Conservation (phyloP, 2,888 invertebrate genomes). For the Coenonympha glycerion region DNA sequence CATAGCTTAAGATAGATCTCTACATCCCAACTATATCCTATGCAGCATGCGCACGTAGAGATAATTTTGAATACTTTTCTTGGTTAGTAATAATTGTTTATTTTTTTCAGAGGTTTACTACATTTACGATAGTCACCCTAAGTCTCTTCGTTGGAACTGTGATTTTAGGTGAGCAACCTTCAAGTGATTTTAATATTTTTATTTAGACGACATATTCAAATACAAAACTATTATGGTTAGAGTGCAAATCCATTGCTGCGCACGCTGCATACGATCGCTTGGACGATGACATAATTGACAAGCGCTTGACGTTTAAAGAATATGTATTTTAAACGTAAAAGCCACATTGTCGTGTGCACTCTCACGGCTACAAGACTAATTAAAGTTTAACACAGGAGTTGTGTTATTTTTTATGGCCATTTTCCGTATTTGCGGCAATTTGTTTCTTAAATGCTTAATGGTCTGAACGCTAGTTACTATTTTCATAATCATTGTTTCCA, state of each 20-base stretch:
- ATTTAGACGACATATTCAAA: no score
- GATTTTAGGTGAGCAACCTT: constrained; percentile 86
- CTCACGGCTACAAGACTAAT: neutral
- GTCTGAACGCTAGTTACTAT: constrained; percentile 4
- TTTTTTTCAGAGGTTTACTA: constrained; percentile 88
- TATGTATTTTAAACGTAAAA: no score
- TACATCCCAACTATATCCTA: no score
- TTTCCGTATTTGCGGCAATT: neutral
- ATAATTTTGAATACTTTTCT: no score
- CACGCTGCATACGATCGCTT: no score
- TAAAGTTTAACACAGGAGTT: neutral
- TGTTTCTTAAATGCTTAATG: constrained; percentile 12
- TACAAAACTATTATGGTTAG: no score
- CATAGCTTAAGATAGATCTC: no score
- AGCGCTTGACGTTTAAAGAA: no score
- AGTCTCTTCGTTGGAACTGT: constrained; percentile 95
- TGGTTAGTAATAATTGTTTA: neutral
- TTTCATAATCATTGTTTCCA: constrained; percentile 41
- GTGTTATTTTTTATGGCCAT: neutral
- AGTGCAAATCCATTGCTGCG: no score
- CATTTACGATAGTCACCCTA: constrained; percentile 92
- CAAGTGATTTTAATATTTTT: neutral
- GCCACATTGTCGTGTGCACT: neutral
- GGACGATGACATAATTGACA: no score
- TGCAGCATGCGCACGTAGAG: no score